Percentiles rank a stretch among this genome's conserved stretches.
phyloP scores from a whole-genome alignment of 2,888 invertebrate species.

The Schizaphis graminum region DNA sequence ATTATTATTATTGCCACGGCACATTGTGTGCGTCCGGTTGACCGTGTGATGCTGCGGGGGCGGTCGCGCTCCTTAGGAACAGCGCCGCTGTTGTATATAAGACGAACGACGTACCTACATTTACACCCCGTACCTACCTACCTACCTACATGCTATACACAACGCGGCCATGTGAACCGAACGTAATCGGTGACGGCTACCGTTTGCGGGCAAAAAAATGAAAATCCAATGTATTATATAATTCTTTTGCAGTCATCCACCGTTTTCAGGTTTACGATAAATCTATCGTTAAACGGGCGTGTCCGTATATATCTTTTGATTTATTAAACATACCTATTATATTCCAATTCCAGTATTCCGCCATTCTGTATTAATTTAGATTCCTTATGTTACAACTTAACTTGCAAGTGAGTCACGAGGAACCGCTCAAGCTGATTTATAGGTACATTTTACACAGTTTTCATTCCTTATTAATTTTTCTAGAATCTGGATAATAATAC shows the following conservation, averaged over 20 bases:
- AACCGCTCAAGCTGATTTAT: neutral
- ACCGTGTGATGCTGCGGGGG: slow-evolving; percentile 27
- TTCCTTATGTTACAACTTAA: neutral
- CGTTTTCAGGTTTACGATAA: neutral
- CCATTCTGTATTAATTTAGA: neutral
- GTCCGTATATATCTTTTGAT: neutral
- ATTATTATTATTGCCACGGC: neutral
- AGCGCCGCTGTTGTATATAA: neutral
- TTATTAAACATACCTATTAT: neutral
- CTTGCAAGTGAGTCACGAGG: neutral
- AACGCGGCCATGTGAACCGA: neutral
- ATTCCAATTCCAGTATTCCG: neutral
- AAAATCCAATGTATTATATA: neutral
- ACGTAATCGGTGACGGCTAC: slow-evolving; percentile 29
- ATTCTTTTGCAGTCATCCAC: neutral
- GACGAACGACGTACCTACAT: neutral
- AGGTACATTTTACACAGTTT: neutral
- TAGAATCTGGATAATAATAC: neutral
- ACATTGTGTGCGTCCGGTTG: slow-evolving; percentile 36
- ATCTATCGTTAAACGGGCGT: neutral
- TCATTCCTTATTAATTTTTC: neutral
- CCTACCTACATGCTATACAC: neutral
- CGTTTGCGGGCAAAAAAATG: neutral
- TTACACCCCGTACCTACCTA: neutral
- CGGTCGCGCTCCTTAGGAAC: neutral